Evolutionary conservation across 2,113 vertebrate species (phyloP).

Genomic region (Melanerpes formicivorus): DNA sequence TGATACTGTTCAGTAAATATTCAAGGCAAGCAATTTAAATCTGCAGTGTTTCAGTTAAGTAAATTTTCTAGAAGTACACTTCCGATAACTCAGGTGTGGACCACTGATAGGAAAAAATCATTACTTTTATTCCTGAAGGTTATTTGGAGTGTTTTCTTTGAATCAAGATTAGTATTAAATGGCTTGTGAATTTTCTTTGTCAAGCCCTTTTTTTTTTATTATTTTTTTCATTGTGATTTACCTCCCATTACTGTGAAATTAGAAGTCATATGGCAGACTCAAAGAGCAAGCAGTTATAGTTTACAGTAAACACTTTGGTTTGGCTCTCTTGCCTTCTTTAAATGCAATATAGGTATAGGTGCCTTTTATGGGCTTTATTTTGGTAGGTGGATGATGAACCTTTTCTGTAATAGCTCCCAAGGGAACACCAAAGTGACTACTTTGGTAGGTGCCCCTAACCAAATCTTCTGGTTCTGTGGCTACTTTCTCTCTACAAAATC

Average conservation of each 20-base stretch:
- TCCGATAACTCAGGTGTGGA: neutral
- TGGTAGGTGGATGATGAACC: neutral
- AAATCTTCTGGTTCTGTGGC: neutral
- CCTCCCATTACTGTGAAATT: neutral
- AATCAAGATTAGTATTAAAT: neutral
- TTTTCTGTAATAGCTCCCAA: neutral
- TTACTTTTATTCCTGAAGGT: neutral
- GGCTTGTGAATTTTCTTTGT: neutral
- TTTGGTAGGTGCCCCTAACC: neutral
- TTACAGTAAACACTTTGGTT: neutral
- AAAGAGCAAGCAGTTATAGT: neutral
- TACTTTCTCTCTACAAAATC: neutral
- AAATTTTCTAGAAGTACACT: neutral
- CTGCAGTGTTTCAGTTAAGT: neutral
- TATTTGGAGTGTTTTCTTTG: neutral
- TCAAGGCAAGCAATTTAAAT: neutral
- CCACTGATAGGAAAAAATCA: neutral
- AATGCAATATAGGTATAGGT: neutral
- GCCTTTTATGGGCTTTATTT: neutral
- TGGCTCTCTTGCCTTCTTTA: neutral
- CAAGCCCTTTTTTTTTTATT: neutral
- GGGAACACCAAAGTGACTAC: neutral
- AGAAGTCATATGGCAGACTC: neutral
- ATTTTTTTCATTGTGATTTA: neutral
- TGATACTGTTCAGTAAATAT: neutral